These are phyloP conservation scores for Aulostomus chinensis DNA, from an alignment of 2,797 vertebrate species.

Conservation along the genomic window DNA sequence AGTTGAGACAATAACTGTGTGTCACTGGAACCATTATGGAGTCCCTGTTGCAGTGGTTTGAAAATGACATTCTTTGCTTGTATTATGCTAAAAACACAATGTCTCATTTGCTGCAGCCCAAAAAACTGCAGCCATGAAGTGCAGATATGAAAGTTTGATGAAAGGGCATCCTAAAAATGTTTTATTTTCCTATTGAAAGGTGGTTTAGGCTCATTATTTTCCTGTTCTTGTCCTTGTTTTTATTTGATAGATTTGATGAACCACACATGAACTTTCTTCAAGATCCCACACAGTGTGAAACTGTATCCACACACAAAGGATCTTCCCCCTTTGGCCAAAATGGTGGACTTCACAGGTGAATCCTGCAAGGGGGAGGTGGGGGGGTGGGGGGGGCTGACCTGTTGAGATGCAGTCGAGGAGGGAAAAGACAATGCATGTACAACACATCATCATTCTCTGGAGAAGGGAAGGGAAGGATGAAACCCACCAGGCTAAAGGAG, in stretches of 20 bases:
- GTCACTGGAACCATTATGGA: too few relatives aligned
- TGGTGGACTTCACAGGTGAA: slow-evolving; percentile 28
- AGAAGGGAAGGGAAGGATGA: slow-evolving; percentile 8
- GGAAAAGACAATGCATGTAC: slow-evolving; percentile 28
- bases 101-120: too few relatives aligned
- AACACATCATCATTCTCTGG: slow-evolving; percentile 29
- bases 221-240: slow-evolving; percentile 5
- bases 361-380: slow-evolving; percentile 15
- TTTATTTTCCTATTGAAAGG: too few relatives aligned
- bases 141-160: too few relatives aligned
- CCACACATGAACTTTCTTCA: slow-evolving; percentile 6
- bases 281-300: slow-evolving; percentile 6
- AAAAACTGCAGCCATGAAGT: too few relatives aligned
- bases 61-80: too few relatives aligned
- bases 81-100: too few relatives aligned
- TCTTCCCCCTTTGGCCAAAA: neutral
- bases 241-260: slow-evolving; percentile 36
- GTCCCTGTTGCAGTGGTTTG: too few relatives aligned
- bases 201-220: neutral
- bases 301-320: slow-evolving; percentile 13
- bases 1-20: too few relatives aligned
- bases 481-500: slow-evolving; percentile 55
- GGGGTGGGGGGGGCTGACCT: slow-evolving; percentile 31
- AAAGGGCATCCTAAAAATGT: too few relatives aligned
- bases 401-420: slow-evolving; percentile 15